Evolutionary conservation across 2,888 invertebrate genomes (phyloP).

Genomic region (Scelioninae gen. 2): DNA sequence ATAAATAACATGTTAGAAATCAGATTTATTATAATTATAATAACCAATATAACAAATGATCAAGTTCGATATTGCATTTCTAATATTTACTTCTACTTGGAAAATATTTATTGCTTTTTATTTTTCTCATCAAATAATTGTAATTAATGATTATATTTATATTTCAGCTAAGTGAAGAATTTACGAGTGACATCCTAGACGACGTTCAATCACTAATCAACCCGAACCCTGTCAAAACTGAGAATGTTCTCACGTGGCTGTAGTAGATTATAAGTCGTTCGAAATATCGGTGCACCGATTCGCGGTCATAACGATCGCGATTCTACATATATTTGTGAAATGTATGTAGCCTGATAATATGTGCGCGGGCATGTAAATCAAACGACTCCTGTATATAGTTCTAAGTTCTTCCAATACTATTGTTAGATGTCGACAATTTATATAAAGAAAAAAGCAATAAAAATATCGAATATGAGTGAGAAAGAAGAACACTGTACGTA

Average conservation of each 20-base stretch:
- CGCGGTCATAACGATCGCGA: constrained; percentile 4
- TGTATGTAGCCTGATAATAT: constrained; percentile 23
- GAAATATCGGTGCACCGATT: constrained; percentile 30
- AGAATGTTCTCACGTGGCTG: constrained; percentile 91
- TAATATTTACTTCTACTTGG: too few relatives aligned
- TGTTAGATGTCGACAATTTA: constrained; percentile 24
- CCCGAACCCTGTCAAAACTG: constrained; percentile 90
- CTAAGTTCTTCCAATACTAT: constrained; percentile 57
- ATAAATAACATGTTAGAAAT: too few relatives aligned
- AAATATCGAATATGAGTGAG: constrained; percentile 10
- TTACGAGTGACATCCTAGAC: constrained; percentile 90
- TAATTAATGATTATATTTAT: constrained; percentile 20
- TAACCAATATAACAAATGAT: too few relatives aligned
- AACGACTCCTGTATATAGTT: constrained; percentile 56
- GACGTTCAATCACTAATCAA: constrained; percentile 93
- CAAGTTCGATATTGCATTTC: too few relatives aligned
- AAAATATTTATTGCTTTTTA: too few relatives aligned
- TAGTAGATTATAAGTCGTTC: constrained; percentile 73
- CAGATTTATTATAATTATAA: too few relatives aligned
- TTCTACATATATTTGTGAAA: constrained; percentile 27
- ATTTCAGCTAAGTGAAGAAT: constrained; percentile 87
- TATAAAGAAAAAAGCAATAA: constrained; percentile 5
- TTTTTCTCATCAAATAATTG: too few relatives aligned
- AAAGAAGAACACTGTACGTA: constrained; percentile 4
- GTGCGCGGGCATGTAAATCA: constrained; percentile 53